Evolutionary conservation across 2,888 invertebrate species (phyloP), one percentile per base, ranked within the genome.

Genomic region (Chymomyza amoena): DNA sequence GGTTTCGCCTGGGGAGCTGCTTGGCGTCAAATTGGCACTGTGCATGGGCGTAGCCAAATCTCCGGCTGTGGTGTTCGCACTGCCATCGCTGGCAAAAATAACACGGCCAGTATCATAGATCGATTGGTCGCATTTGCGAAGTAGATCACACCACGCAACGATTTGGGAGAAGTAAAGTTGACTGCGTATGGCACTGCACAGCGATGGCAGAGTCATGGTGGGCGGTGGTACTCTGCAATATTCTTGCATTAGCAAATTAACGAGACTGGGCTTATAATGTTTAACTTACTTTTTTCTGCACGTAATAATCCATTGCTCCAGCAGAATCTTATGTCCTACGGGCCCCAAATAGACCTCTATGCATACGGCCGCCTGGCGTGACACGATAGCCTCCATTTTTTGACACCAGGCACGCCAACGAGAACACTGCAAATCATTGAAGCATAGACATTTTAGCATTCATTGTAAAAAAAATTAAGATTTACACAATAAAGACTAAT

Each of bases 121-220:
- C 32, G 91, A 89, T 68, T 88, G 81, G 87, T 91, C 91, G 59
- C 89, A 89, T 68, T 92, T 91, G 57, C 91, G 90, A 63, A 92
- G 81, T 39, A 91, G 84, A 88, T 92, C 92, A 73, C 91, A 94
- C 98, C 98, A 99, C 67, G 98, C 97, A 64, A 97, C 96, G 79
- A 99, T 95, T 93, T 99, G 98, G 6, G 98, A 99, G 93, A 99
- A 99, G 93, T 98, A 97, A 72, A 99, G 94, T 92, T 98, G 97
- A 6, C 98, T 98, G 75, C 98, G 94, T 61, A 99, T 96, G 63
- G 98, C 98, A 92, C 97, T 97, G 89, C 98, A 94, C 80, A 99
- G 93, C 92, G 97, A 96, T 87, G 95, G 95, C 74, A 92, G 77
- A 66, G 91, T 92, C 91, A 92, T 92, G 61, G 95, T 95, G 36